These are phyloP conservation scores for Odontocerum albicorne DNA, from an alignment of 2,888 invertebrate species.

Conservation along the genomic window DNA sequence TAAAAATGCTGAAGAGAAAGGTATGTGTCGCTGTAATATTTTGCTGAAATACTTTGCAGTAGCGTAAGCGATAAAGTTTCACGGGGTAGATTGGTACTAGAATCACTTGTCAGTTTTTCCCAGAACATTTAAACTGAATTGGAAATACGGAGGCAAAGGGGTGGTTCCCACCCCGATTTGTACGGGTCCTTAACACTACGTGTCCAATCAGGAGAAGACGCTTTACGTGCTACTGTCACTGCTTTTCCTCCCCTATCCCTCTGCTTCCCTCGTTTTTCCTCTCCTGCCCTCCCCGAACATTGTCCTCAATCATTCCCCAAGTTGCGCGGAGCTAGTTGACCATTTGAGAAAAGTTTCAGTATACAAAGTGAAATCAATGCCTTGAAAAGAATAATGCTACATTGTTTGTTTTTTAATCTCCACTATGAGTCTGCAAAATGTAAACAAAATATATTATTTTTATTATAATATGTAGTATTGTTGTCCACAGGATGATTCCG, in stretches of 20 bases:
- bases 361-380: no score
- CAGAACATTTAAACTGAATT: conserved; percentile 24
- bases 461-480: no score
- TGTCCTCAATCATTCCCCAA: conserved; percentile 19
- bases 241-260: conserved; percentile 4
- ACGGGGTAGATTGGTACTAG: conserved; percentile 16
- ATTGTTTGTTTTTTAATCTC: no score
- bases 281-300: conserved; percentile 8
- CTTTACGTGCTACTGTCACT: conserved; percentile 27
- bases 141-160: conserved; percentile 11
- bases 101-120: conserved; percentile 32
- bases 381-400: no score
- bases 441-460: no score
- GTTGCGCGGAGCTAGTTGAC: neutral
- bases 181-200: conserved; percentile 30
- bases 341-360: no score
- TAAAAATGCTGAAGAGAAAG: conserved; percentile 1
- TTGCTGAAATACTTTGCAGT: conserved; percentile 14
- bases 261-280: neutral
- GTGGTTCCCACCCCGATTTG: conserved; percentile 16
- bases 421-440: no score
- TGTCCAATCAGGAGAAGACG: conserved; percentile 30
- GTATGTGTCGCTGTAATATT: conserved; percentile 15
- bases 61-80: conserved; percentile 12
- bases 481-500: no score